These are phyloP conservation scores for Pseudopleuronectes americanus DNA, from an alignment of 2,797 vertebrate species.

Conservation along the genomic window DNA sequence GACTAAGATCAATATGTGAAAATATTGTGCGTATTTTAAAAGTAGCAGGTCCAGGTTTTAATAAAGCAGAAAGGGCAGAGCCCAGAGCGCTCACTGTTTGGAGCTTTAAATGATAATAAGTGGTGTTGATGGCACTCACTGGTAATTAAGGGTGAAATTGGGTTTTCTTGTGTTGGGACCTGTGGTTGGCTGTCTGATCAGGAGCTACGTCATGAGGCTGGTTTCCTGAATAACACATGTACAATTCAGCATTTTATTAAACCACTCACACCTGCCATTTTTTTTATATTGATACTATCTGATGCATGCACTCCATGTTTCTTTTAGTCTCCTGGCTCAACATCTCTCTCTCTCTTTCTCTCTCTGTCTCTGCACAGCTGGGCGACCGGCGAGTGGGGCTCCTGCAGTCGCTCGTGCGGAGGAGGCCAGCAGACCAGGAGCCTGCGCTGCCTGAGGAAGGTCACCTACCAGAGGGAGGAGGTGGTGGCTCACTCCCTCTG, in stretches of 20 bases:
- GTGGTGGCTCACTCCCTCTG: slow-evolving; percentile 87
- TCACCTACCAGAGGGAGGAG: slow-evolving; percentile 90
- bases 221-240: slow-evolving; percentile 10
- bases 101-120: slow-evolving; percentile 7
- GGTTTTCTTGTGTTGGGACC: slow-evolving; percentile 14
- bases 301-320: not conserved
- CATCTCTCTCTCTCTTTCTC: not conserved
- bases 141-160: slow-evolving; percentile 10
- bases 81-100: not conserved
- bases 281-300: not conserved
- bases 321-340: not conserved
- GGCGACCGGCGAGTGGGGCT: slow-evolving; percentile 88
- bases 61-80: slow-evolving; percentile 1
- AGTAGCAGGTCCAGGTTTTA: slow-evolving; percentile 3
- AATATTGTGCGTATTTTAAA: not conserved
- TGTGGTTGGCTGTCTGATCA: slow-evolving; percentile 47
- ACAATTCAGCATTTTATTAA: not conserved
- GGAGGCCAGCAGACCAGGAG: slow-evolving; percentile 90
- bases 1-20: slow-evolving; percentile 29
- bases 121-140: not conserved
- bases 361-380: slow-evolving; percentile 80
- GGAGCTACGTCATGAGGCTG: slow-evolving; percentile 36
- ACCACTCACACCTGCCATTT: not conserved
- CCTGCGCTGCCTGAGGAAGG: slow-evolving; percentile 90
- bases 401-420: slow-evolving; percentile 90